phyloP scores from a whole-genome alignment of 2,113 vertebrate species.

The Circaetus cinerascens region DNA sequence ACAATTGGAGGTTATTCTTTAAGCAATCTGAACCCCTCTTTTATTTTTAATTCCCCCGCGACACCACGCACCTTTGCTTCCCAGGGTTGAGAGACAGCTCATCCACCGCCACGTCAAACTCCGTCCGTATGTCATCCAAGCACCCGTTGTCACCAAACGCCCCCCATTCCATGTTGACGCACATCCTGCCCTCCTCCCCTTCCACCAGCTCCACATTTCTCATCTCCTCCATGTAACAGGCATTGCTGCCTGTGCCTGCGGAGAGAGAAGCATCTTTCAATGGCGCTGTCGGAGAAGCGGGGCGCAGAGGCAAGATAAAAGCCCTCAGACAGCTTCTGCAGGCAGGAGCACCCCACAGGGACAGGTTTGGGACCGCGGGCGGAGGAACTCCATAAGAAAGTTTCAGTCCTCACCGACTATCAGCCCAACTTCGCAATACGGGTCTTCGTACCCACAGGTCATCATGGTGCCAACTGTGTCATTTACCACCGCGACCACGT shows the following conservation, averaged over 20 bases:
- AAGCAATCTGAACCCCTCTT: too few relatives aligned
- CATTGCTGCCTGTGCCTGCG: slow-evolving; percentile 91
- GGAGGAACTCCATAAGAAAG: accelerated
- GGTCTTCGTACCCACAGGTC: slow-evolving; percentile 94
- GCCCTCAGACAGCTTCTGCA: background rate
- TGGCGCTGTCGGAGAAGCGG: accelerated
- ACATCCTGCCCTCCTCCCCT: slow-evolving; percentile 90
- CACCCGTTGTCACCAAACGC: slow-evolving; percentile 90
- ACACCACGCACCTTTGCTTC: slow-evolving; percentile 83
- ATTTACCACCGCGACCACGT: slow-evolving; percentile 92
- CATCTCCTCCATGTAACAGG: slow-evolving; percentile 99
- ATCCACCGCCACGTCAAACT: slow-evolving; percentile 86
- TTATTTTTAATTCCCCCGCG: too few relatives aligned
- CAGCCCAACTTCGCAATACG: slow-evolving; percentile 91
- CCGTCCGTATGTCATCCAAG: slow-evolving; percentile 85
- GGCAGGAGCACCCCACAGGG: background rate
- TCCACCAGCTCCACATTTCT: slow-evolving; percentile 89
- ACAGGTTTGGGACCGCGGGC: background rate
- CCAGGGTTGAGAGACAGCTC: slow-evolving; percentile 84
- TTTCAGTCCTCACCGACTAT: slow-evolving; percentile 84
- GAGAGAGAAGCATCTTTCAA: background rate
- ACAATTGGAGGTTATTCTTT: too few relatives aligned
- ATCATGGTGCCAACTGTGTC: slow-evolving; percentile 99
- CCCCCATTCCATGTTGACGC: slow-evolving; percentile 97
- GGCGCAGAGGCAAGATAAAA: accelerated